Base-by-base conservation (phyloP, 2,797 vertebrate genomes). In the Leptoclinus maculatus region DNA sequence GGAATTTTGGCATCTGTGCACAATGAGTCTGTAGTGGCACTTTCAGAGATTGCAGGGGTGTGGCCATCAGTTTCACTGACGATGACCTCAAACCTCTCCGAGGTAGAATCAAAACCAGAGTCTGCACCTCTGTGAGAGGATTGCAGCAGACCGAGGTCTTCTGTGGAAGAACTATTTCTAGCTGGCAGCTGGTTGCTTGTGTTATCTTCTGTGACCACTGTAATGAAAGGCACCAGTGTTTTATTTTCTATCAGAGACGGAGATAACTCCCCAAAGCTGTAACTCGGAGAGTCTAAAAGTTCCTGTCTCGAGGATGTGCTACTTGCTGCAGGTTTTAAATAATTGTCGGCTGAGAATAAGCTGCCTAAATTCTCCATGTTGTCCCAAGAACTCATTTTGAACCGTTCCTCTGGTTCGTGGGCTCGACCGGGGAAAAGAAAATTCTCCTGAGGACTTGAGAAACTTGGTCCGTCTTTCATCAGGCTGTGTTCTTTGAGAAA, bases 401-500 rank as follows among this genome's bases (percentile, higher is more conserved):
- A 93, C 71, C 89, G 77, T 12, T 90, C 78, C 34, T 95, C 94
- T 12, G 93, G 93, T 73, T 93, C 87, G 7, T 94, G 92, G 69
- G 82, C 83, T 3, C 87, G 14, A 27, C 95, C 93, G 1, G 92
- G 90, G 21, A 86, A 84, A 51, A 94, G 92, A 74, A 93, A 88
- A 57, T 94, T 93, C 41, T 91, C 92, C 21, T 87, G 93, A 7
- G 91, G 73, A 78, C 74, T 83, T 78, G 88, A 92, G 32, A 86
- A 92, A 64, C 81, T 80, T 32, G 92, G 73, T 4, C 89, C 80
- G 7, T 94, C 96, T 88, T 95, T 96, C 79, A 98, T 36, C 21
- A 99, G 91, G 70, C 92, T 96, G 41, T 95, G 97, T 75, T 99
- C 97, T 86, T 94, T 96, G 80, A 99, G 97, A 91, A 98, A 98